Conservation (phyloP, 2,113 vertebrate species). For the Merops nubicus region DNA sequence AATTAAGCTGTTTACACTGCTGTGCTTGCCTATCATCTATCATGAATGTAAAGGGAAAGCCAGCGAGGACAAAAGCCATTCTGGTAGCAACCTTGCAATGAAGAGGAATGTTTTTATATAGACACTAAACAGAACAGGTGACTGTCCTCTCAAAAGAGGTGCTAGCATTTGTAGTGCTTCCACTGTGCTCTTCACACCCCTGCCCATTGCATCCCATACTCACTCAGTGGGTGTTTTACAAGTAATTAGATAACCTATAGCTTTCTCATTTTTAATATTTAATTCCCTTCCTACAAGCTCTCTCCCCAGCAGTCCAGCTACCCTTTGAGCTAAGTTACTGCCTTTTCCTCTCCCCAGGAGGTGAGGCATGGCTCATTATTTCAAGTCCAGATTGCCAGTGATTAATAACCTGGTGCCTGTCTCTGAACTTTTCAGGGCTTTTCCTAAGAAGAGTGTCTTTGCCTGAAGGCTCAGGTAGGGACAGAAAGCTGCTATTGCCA, state of each 20-base stretch:
- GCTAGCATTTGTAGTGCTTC: background rate
- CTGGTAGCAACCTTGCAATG: background rate
- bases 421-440: background rate
- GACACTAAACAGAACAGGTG: background rate
- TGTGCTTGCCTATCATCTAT: background rate
- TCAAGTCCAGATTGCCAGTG: background rate
- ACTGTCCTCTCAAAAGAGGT: background rate
- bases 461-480: background rate
- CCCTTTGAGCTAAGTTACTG: background rate
- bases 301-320: background rate
- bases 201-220: background rate
- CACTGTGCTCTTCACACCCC: background rate
- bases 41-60: background rate
- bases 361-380: background rate
- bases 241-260: background rate
- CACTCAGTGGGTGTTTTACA: background rate
- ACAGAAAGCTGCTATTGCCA: background rate
- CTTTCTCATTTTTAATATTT: slow-evolving; percentile 5
- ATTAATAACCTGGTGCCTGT: background rate
- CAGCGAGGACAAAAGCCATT: background rate
- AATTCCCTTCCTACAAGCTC: background rate
- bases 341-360: background rate
- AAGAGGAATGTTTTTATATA: background rate
- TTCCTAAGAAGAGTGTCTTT: background rate
- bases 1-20: background rate